Evolutionary conservation across 2,888 invertebrate species (phyloP).

Genomic region (Deilephila porcellus): DNA sequence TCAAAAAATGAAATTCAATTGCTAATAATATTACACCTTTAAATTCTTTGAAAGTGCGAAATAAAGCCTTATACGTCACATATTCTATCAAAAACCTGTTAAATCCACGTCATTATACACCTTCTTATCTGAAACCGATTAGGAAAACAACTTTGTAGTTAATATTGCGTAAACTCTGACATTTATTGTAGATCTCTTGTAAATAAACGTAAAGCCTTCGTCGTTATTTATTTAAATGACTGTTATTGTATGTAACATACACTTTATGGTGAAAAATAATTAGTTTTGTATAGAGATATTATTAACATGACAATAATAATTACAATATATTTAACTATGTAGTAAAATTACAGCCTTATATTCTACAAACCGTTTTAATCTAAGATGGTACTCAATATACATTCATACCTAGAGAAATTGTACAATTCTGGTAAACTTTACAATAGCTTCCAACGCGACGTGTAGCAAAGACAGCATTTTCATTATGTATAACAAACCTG

Average conservation of each 20-base stretch:
- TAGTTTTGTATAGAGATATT: conserved; percentile 1
- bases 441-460: too few relatives aligned
- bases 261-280: conserved; percentile 5
- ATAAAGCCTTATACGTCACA: not conserved
- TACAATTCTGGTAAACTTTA: too few relatives aligned
- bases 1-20: too few relatives aligned
- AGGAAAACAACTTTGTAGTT: conserved; percentile 11
- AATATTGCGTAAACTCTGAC: conserved; percentile 3
- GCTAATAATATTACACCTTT: not conserved
- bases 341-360: not conserved
- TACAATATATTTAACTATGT: not conserved
- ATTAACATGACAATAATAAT: not conserved
- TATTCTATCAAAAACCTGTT: not conserved
- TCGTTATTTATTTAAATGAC: not conserved
- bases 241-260: conserved; percentile 1
- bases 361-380: not conserved
- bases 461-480: too few relatives aligned
- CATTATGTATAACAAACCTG: too few relatives aligned
- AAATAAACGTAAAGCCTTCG: conserved; percentile 8
- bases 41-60: not conserved
- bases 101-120: not conserved
- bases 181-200: conserved; percentile 5
- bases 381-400: not conserved
- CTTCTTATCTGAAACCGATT: conserved; percentile 1
- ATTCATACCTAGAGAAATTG: too few relatives aligned